Base-by-base conservation (phyloP, 2,113 vertebrate species). In the Brachionichthys hirsutus region DNA sequence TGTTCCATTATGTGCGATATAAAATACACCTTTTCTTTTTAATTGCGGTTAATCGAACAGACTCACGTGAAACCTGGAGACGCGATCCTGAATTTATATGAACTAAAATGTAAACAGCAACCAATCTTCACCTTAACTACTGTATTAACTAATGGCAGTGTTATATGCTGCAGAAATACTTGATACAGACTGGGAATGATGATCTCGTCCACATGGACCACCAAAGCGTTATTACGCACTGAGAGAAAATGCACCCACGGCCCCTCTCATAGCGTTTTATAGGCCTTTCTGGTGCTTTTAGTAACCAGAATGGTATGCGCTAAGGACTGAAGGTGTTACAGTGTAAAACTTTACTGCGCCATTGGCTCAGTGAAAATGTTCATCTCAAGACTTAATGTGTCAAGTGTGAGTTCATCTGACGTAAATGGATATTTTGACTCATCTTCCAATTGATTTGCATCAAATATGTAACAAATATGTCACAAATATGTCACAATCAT, bases 141-240 rank as follows among this genome's bases (percentile, higher is more conserved):
- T 20, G n/a, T n/a, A 24, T 19, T 40, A 38, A 36, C 17, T 54
- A 65, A 34, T 8, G 55, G 14, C 41, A 47, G 43, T 30, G 53
- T 71, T 72, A 80, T 73, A 63, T 78, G 35, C 41, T 22, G 53
- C 47, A 14, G 18, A 52, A 53, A 65, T 30, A 62, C 61, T 69
- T 1, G 70, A 75, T 51, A 61, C 56, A 80, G 70, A 75, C 67
- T 57, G 67, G 76, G 80, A 59, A 85, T 77, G 77, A 58, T 57
- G 64, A 56, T 41, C 18, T 41, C 12, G 46, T 67, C 65, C 82
- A 82, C 72, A 86, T 72, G 81, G 73, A 83, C 71, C 78, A 79
- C 85, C 78, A 65, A 18, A 41, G 59, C 50, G 67, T 55, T 61
- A 73, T 84, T 70, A 77, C 69, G 38, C 78, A 68, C 57, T 1